Base-by-base conservation (phyloP, 2,113 vertebrate genomes). In the Zosterops lateralis region DNA sequence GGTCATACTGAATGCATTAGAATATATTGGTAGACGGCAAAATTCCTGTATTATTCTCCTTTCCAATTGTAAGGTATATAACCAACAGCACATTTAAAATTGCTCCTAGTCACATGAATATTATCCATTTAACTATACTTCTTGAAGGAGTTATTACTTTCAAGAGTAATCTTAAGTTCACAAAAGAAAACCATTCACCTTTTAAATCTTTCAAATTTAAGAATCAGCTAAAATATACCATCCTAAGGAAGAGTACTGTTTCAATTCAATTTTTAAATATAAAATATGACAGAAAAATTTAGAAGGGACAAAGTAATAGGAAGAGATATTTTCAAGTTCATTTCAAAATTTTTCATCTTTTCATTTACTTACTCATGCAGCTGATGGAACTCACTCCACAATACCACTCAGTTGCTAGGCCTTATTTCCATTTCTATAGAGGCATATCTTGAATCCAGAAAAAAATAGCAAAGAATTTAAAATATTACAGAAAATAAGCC, bases 401-500 rank as follows among this genome's bases (percentile, higher is more conserved):
- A 89, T 48, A 92, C 29, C 83, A 94, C 21, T 83, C 73, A 94
- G 80, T 72, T 89, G 76, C 76, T 67, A 91, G 84, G 84, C 89
- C 83, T 93, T 96, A 97, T 94, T 97, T 96, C 97, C 97, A 97
- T 97, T 97, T 97, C 96, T 96, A 95, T 95, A 90, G 94, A 96
- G 83, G 77, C 84, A 91, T 80, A 96, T 95, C 87, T 95, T 85
- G 87, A 88, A 95, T 95, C 82, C 89, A 95, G 82, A 78, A 96
- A 85, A 85, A 96, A 94, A 94, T 58, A 90, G 90, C 68, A 76
- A 95, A 91, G 86, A 36, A 94, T 95, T 96, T 70, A 19, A 88
- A 86, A 86, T 60, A 68, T 40, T 73, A 88, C 81, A 92, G 87
- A 84, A 96, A 94, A 84, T 84, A 96, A 95, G 88, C 58, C 38